Conservation (phyloP, 92 coral and sea anemone genomes). For the Virgularia gustaviana region DNA sequence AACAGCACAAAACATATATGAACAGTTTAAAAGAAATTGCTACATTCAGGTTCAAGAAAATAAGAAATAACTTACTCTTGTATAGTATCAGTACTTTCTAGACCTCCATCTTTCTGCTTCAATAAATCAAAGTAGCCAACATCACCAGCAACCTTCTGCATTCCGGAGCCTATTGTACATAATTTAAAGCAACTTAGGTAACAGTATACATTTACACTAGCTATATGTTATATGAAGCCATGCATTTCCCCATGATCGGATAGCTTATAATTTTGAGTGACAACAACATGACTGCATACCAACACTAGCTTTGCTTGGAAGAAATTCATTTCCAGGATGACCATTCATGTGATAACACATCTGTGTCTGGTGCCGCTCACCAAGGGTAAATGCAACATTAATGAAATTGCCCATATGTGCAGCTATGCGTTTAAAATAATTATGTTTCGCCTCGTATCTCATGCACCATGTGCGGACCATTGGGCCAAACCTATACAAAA, state of each 20-base stretch:
- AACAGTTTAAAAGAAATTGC: too few relatives aligned
- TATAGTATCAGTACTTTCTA: not conserved
- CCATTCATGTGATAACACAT: not conserved
- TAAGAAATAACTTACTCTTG: not conserved
- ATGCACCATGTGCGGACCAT: slow-evolving; percentile 61
- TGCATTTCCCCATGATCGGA: too few relatives aligned
- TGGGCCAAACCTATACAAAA: slow-evolving; percentile 31
- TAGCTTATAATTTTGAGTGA: not conserved
- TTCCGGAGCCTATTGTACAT: not conserved
- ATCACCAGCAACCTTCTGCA: not conserved
- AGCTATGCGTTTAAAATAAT: not conserved
- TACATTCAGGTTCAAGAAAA: not conserved
- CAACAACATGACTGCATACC: too few relatives aligned
- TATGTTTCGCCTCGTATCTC: slow-evolving; percentile 56
- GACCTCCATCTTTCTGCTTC: not conserved
- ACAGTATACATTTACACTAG: too few relatives aligned
- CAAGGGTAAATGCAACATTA: not conserved
- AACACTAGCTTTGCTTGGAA: too few relatives aligned
- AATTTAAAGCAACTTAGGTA: not conserved
- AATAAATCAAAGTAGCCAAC: not conserved
- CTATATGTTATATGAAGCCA: too few relatives aligned
- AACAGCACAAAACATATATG: too few relatives aligned
- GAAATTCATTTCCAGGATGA: too few relatives aligned
- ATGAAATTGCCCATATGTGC: not conserved
- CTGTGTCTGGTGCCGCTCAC: not conserved